Conservation (phyloP, 2,888 invertebrate genomes). For the Apoderus coryli region DNA sequence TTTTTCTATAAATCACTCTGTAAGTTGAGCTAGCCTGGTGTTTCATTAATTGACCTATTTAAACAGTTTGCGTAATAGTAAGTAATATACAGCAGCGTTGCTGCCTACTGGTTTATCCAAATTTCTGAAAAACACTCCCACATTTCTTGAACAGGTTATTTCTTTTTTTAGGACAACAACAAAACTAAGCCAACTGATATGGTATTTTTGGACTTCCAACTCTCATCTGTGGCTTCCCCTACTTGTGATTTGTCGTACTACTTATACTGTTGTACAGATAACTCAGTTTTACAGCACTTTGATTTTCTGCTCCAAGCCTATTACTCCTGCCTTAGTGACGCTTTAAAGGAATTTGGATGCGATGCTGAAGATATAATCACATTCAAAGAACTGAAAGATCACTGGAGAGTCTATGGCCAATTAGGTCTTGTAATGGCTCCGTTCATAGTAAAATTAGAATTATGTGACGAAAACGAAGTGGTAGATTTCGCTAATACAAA, state of each 20-base stretch:
- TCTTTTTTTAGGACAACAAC: constrained; percentile 17
- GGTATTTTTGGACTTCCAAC: constrained; percentile 22
- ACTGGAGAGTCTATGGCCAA: constrained; percentile 20
- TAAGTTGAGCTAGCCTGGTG: no score
- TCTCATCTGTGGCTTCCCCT: constrained; percentile 20
- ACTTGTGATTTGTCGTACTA: constrained; percentile 23
- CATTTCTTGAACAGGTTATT: neutral
- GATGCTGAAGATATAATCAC: constrained; percentile 16
- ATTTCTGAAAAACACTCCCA: no score
- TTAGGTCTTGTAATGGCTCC: constrained; percentile 19
- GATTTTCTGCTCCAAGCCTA: constrained; percentile 21
- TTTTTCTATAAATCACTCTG: no score
- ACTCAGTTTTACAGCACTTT: constrained; percentile 17
- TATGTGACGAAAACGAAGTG: constrained; percentile 18
- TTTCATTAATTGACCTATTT: no score
- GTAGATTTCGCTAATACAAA: constrained; percentile 16
- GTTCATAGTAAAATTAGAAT: constrained; percentile 17
- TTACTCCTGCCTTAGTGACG: constrained; percentile 17
- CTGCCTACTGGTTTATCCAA: no score
- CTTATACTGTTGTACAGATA: constrained; percentile 20
- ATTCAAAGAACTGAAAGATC: constrained; percentile 17
- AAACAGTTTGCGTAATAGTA: no score
- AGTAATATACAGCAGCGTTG: no score
- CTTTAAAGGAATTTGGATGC: constrained; percentile 18
- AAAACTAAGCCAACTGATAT: constrained; percentile 19